Evolutionary conservation across 2,113 vertebrate species (phyloP).

Genomic region (Ovis canadensis): DNA sequence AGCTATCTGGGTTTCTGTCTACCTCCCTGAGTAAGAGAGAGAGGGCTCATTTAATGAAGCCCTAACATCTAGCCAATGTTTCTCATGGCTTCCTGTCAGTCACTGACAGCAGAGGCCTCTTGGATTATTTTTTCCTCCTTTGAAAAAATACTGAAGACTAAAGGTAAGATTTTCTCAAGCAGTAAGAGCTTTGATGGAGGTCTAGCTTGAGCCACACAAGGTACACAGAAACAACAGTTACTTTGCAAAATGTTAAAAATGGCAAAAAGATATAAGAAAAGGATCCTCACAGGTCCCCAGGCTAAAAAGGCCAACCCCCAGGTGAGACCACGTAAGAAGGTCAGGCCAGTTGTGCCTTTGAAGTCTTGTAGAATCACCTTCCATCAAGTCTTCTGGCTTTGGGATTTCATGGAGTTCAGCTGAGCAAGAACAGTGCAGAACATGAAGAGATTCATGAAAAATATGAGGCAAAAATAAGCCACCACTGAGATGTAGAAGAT

Average conservation of each 20-base stretch:
- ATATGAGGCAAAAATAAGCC: constrained; percentile 83
- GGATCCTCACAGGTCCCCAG: constrained; percentile 80
- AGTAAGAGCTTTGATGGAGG: not conserved
- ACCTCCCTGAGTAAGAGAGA: not conserved
- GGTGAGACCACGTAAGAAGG: constrained; percentile 89
- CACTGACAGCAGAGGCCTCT: not conserved
- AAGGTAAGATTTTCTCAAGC: not conserved
- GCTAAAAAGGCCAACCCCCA: constrained; percentile 89
- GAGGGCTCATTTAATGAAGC: not conserved
- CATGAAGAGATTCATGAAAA: constrained; percentile 84
- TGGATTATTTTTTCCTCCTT: not conserved
- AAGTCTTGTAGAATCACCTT: constrained; percentile 79
- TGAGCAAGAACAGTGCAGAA: constrained; percentile 88
- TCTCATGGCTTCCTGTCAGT: not conserved
- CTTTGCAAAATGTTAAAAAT: constrained; percentile 90
- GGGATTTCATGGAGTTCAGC: constrained; percentile 80
- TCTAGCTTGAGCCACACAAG: not conserved
- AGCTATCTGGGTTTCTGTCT: not conserved
- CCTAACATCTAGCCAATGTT: not conserved
- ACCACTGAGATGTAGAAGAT: constrained; percentile 86
- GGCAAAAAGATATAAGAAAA: constrained; percentile 87
- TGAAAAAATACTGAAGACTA: not conserved
- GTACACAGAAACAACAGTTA: constrained; percentile 65
- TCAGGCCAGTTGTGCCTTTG: constrained; percentile 85
- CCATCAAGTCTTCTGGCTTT: constrained; percentile 61